Evolutionary conservation across 1,140 invertebrate species (phyloP).

Genomic region (Nilaparvata lugens): DNA sequence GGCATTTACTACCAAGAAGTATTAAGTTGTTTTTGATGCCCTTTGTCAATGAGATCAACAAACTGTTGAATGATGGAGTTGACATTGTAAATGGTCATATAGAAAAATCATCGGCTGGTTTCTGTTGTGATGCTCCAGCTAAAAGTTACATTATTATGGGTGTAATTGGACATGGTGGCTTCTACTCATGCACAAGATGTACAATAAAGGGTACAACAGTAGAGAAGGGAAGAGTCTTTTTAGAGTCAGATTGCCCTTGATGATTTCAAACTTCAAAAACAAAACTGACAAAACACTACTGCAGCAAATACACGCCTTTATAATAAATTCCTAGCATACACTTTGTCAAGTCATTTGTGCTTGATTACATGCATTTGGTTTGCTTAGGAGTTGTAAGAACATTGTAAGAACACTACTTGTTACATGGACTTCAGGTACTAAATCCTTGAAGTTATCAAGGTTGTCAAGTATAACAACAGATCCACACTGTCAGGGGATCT

Average conservation of each 20-base stretch:
- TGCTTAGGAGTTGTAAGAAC: conserved; percentile 34
- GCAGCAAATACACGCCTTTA: conserved; percentile 27
- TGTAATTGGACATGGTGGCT: conserved; percentile 25
- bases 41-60: conserved; percentile 1
- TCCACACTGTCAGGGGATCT: conserved; percentile 14
- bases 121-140: conserved; percentile 27
- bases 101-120: neutral
- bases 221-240: conserved; percentile 24
- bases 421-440: conserved; percentile 23
- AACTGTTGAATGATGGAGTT: neutral
- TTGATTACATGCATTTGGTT: conserved; percentile 30
- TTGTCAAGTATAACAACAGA: neutral
- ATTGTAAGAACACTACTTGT: too few species aligned
- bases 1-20: conserved; percentile 3
- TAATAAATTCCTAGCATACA: conserved; percentile 24
- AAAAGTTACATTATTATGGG: conserved; percentile 24
- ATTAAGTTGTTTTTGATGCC: neutral
- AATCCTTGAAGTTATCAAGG: neutral
- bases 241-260: conserved; percentile 15
- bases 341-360: conserved; percentile 24
- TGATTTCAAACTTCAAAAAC: conserved; percentile 26
- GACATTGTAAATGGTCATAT: neutral
- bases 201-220: conserved; percentile 23
- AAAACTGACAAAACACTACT: conserved; percentile 31
- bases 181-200: conserved; percentile 27